phyloP scores from a whole-genome alignment of 2,797 vertebrate genomes.

The Sebastes jordani region DNA sequence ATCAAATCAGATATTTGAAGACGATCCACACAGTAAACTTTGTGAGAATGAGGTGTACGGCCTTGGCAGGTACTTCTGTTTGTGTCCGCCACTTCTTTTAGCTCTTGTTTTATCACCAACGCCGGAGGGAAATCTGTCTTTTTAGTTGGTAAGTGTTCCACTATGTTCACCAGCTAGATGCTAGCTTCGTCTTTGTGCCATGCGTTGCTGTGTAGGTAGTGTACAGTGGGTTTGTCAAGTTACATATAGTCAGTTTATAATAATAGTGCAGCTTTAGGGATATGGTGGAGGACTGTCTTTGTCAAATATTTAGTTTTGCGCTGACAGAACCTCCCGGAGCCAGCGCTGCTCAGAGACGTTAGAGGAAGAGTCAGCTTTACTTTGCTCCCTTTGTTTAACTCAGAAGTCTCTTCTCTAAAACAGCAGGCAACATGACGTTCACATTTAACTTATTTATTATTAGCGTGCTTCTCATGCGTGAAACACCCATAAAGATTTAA shows the following conservation, averaged over 20 bases:
- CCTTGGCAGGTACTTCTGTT: not conserved
- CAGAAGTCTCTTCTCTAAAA: slow-evolving; percentile 31
- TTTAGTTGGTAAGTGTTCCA: too few species aligned
- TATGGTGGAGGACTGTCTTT: not conserved
- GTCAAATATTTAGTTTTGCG: not conserved
- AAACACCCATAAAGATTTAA: slow-evolving; percentile 74
- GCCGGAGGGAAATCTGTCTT: too few species aligned
- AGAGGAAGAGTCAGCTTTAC: not conserved
- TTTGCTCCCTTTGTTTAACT: slow-evolving; percentile 12
- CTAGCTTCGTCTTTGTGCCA: not conserved
- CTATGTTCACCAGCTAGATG: too few species aligned
- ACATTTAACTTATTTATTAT: slow-evolving; percentile 75
- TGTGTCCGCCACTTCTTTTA: not conserved
- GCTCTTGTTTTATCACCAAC: too few species aligned
- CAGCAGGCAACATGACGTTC: slow-evolving; percentile 38
- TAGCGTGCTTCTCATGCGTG: slow-evolving; percentile 60
- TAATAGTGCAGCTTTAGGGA: not conserved
- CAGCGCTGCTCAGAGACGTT: not conserved
- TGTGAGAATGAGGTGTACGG: too few species aligned
- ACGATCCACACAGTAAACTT: too few species aligned
- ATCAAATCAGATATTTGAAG: too few species aligned
- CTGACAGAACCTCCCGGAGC: not conserved
- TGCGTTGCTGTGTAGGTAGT: not conserved
- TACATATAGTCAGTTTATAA: not conserved
- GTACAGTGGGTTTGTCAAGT: not conserved